phyloP scores from a whole-genome alignment of 2,888 invertebrate genomes.

The Silvanus unidentatus region DNA sequence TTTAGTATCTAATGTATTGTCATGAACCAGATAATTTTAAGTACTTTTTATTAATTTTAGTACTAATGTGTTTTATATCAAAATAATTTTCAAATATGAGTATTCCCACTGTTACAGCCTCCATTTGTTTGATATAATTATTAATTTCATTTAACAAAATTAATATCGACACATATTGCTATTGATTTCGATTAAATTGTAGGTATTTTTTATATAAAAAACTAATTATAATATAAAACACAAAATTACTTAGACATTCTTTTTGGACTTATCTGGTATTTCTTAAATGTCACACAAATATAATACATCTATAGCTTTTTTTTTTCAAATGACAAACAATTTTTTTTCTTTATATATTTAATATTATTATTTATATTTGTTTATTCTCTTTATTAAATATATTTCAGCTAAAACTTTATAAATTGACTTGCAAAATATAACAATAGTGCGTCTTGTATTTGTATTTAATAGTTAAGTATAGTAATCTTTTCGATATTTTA shows the following conservation, averaged over 20 bases:
- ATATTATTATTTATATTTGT: slow-evolving; percentile 18
- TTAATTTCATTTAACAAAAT: too few relatives aligned
- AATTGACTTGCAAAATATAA: slow-evolving; percentile 16
- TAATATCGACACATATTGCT: too few relatives aligned
- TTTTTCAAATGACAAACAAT: slow-evolving; percentile 39
- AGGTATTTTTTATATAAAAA: too few relatives aligned
- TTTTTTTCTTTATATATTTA: slow-evolving; percentile 29
- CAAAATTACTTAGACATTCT: slow-evolving; percentile 17
- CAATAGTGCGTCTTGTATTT: slow-evolving; percentile 14
- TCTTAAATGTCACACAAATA: slow-evolving; percentile 39
- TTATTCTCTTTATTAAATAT: slow-evolving; percentile 3
- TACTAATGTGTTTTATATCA: slow-evolving; percentile 3
- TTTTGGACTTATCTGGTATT: slow-evolving; percentile 30
- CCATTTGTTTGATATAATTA: too few relatives aligned
- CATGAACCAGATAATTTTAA: slow-evolving; percentile 42
- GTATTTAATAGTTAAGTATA: too few relatives aligned
- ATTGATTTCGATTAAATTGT: too few relatives aligned
- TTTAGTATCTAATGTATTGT: slow-evolving; percentile 48
- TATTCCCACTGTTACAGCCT: too few relatives aligned
- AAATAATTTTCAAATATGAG: too few relatives aligned
- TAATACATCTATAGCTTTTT: slow-evolving; percentile 43
- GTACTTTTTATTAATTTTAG: slow-evolving; percentile 4
- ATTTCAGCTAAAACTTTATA: slow-evolving; percentile 35
- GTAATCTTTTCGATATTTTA: neutral
- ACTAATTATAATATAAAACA: slow-evolving; percentile 27